A percentile compares a stretch with the other conserved stretches of the same genome.
phyloP scores from a whole-genome alignment of 1,140 invertebrate species.

The Ladona fulva region DNA sequence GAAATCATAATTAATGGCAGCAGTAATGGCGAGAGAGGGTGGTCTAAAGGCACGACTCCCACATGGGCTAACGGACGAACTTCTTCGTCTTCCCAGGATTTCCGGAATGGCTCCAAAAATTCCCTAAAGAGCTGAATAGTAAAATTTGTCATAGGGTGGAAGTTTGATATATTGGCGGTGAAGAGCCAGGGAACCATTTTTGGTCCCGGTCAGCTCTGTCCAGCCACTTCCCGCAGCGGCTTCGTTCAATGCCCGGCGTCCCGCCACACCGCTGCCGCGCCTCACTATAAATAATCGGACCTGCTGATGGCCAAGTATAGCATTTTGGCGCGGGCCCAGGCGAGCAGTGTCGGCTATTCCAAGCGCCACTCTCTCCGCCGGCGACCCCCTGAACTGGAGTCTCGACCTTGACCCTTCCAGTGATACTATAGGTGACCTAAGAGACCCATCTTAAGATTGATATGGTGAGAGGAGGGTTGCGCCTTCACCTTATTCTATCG shows the following conservation, averaged over 20 bases:
- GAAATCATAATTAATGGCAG: no score
- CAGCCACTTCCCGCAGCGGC: neutral
- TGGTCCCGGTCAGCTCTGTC: neutral
- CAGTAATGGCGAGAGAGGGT: neutral
- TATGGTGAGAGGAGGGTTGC: no score
- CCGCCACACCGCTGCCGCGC: neutral
- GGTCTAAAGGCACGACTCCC: neutral
- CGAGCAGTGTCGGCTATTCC: conserved; percentile 1
- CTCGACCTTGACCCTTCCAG: conserved; percentile 6
- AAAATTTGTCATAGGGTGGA: no score
- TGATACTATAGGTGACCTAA: neutral
- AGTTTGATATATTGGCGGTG: no score
- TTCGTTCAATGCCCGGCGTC: neutral
- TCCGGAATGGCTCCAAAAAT: no score
- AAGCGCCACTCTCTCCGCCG: neutral
- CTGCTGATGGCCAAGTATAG: conserved; percentile 7
- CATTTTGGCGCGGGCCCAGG: neutral
- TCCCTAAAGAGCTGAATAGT: no score
- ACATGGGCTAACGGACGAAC: neutral
- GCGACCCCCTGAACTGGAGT: conserved; percentile 4
- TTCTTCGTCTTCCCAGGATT: no score
- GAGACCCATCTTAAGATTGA: no score
- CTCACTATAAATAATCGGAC: conserved; percentile 9
- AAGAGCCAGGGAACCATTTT: neutral
- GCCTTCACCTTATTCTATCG: no score